phyloP scores from a whole-genome alignment of 2,888 invertebrate species.

The Tricholauxania praeusta region DNA sequence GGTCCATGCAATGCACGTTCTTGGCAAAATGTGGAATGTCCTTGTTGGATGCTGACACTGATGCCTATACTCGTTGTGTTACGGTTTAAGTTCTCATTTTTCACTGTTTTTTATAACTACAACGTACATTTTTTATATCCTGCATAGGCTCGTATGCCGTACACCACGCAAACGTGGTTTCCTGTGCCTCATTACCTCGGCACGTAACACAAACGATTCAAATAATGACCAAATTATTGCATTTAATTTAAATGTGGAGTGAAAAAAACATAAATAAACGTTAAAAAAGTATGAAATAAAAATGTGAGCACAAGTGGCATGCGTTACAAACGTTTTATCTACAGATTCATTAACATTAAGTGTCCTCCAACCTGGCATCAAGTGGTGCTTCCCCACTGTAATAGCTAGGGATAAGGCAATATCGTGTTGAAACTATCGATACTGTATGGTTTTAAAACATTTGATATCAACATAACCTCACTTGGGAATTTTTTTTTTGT shows the following conservation, averaged over 20 bases:
- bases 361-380: constrained; percentile 6
- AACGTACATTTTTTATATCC: constrained; percentile 22
- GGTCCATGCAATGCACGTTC: constrained; percentile 15
- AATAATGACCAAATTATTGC: constrained; percentile 64
- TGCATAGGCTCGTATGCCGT: background rate
- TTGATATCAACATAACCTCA: too few species aligned
- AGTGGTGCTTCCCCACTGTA: background rate
- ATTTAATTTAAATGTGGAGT: constrained; percentile 53
- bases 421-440: too few species aligned
- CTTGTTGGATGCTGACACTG: background rate
- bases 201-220: constrained; percentile 53
- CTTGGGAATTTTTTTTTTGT: too few species aligned
- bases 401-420: too few species aligned
- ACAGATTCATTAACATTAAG: constrained; percentile 30
- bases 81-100: background rate
- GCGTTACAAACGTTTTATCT: constrained; percentile 57
- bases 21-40: constrained; percentile 21
- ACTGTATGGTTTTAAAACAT: too few species aligned
- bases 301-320: constrained; percentile 20
- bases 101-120: constrained; percentile 3
- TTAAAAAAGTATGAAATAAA: constrained; percentile 13
- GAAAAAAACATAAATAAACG: constrained; percentile 40
- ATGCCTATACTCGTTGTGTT: too few species aligned
- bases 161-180: constrained; percentile 4
- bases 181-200: constrained; percentile 49